A percentile compares a stretch with the other conserved stretches of the same genome.
phyloP scores from a whole-genome alignment of 2,888 invertebrate genomes.

The Agriopis marginaria region DNA sequence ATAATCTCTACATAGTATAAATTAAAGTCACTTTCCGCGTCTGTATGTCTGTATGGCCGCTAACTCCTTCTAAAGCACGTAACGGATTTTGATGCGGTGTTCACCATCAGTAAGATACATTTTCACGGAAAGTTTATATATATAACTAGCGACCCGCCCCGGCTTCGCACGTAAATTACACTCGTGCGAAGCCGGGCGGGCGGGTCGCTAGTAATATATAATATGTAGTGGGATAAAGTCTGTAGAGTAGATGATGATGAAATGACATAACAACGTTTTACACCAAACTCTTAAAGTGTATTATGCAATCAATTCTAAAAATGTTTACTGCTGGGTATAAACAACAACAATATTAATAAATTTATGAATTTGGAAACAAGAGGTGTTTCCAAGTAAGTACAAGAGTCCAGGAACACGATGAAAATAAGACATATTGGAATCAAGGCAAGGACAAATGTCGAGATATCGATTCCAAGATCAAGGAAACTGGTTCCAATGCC shows the following conservation, averaged over 20 bases:
- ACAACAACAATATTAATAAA: slow-evolving; percentile 6
- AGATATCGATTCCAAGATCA: slow-evolving; percentile 42
- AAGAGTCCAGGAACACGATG: slow-evolving; percentile 8
- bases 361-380: slow-evolving; percentile 3
- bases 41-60: no score
- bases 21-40: no score
- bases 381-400: background rate
- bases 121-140: no score
- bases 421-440: slow-evolving; percentile 16
- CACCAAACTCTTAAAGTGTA: background rate
- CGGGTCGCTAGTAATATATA: no score
- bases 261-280: slow-evolving; percentile 7
- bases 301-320: slow-evolving; percentile 1
- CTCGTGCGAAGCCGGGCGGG: no score
- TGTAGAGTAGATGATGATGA: background rate
- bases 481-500: slow-evolving; percentile 51
- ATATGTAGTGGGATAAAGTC: no score
- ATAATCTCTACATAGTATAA: no score
- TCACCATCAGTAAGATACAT: no score
- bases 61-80: no score
- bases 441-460: slow-evolving; percentile 36
- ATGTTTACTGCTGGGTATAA: background rate
- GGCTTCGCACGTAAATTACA: no score
- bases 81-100: no score
- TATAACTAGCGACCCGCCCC: no score